phyloP scores from a whole-genome alignment of 1,140 invertebrate genomes.

The Prorops nasuta region DNA sequence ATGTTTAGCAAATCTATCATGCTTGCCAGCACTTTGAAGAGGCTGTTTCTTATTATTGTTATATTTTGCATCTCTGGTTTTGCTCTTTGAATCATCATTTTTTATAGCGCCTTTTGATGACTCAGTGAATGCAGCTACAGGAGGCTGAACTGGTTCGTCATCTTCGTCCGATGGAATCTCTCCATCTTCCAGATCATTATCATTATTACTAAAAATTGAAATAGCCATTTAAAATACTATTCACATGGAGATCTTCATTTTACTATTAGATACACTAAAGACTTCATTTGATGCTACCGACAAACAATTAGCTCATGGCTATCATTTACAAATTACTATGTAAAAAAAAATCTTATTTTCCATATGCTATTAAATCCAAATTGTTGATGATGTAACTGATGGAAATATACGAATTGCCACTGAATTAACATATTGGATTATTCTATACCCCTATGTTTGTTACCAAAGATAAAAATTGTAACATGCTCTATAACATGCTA shows the following conservation, averaged over 20 bases:
- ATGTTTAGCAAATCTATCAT: conserved; percentile 43
- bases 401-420: no score
- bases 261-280: neutral
- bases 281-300: no score
- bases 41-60: conserved; percentile 42
- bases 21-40: conserved; percentile 16
- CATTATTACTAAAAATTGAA: conserved; percentile 30
- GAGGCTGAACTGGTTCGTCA: conserved; percentile 43
- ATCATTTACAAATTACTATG: no score
- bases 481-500: no score
- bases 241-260: neutral
- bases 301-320: no score
- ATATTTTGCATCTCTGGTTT: conserved; percentile 42
- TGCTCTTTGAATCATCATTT: conserved; percentile 33
- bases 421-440: no score
- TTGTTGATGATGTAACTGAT: no score
- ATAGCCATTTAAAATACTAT: neutral
- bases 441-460: no score
- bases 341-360: no score
- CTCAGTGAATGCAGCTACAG: conserved; percentile 20
- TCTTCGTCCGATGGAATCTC: conserved; percentile 64
- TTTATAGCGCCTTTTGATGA: conserved; percentile 28
- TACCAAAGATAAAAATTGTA: no score
- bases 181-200: conserved; percentile 63
- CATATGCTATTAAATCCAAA: no score